A percentile compares a stretch with the other conserved stretches of the same genome.
These are phyloP conservation scores for Ammospiza maritima DNA, from an alignment of 2,797 vertebrate genomes.

Conservation along the genomic window DNA sequence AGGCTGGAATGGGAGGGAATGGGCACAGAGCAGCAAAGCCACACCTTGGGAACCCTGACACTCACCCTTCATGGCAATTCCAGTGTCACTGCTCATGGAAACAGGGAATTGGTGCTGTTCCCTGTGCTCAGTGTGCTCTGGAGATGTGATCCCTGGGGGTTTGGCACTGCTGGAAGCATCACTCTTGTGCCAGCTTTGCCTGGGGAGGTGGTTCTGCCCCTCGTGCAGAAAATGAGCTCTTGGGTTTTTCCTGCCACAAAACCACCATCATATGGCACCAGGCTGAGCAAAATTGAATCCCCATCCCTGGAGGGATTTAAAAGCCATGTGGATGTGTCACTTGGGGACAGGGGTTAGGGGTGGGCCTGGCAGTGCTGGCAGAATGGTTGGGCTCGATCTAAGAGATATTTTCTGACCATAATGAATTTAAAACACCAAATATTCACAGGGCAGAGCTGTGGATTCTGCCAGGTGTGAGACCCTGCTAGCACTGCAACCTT, in stretches of 20 bases:
- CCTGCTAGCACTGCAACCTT: not conserved
- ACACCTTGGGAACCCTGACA: accelerated
- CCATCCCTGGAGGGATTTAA: not conserved
- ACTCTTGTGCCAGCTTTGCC: accelerated
- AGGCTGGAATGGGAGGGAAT: not conserved
- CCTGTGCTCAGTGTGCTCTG: accelerated
- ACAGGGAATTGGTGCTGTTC: not conserved
- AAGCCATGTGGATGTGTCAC: not conserved
- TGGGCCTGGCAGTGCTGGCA: not conserved
- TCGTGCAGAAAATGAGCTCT: not conserved
- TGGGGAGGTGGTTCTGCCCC: not conserved
- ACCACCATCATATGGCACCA: accelerated
- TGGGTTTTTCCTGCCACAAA: not conserved
- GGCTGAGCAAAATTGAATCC: not conserved
- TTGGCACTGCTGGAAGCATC: accelerated
- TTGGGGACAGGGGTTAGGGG: not conserved
- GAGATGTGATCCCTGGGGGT: accelerated
- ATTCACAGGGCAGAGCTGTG: not conserved
- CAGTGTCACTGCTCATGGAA: not conserved
- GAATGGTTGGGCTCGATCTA: accelerated
- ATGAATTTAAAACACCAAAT: accelerated
- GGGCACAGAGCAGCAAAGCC: accelerated
- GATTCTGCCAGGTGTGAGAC: not conserved
- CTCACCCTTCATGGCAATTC: accelerated
- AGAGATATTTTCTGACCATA: not conserved